A percentile compares a stretch with the other conserved stretches of the same genome.
phyloP scores from a whole-genome alignment of 1,140 invertebrate species.

The Semibalanus balanoides region DNA sequence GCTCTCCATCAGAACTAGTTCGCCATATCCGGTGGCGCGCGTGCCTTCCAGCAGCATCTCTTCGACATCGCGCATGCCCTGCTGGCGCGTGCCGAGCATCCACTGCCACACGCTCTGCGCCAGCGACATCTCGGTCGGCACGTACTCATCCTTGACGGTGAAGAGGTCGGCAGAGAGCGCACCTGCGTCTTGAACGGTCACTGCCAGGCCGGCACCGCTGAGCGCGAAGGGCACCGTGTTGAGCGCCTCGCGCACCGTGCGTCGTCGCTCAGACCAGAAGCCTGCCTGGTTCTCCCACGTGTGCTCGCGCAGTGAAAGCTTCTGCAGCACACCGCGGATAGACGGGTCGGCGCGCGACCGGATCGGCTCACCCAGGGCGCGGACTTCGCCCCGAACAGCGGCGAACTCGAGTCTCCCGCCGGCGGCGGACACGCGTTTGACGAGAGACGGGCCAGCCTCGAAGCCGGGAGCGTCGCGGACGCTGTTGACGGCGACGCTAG shows the following conservation, averaged over 20 bases:
- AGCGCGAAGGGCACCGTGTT: slow-evolving; percentile 1
- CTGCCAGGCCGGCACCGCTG: not conserved
- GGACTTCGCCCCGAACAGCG: not conserved
- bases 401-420: not conserved
- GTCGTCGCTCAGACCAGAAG: not conserved
- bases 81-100: not conserved
- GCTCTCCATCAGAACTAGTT: not conserved
- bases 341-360: not conserved
- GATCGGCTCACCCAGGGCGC: not conserved
- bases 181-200: not conserved
- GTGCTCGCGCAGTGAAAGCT: not conserved
- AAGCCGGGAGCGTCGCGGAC: not conserved
- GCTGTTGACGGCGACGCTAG: not conserved
- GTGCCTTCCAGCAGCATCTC: not conserved
- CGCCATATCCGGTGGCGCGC: not conserved
- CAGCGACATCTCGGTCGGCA: not conserved
- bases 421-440: not conserved
- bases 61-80: not conserved
- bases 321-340: not conserved
- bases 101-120: not conserved
- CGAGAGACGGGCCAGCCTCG: not conserved
- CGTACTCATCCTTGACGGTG: not conserved
- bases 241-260: not conserved
- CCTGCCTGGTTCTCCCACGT: not conserved
- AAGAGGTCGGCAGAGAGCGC: not conserved